phyloP scores from a whole-genome alignment of 1,140 invertebrate genomes.

The Phymastichus coffea region DNA sequence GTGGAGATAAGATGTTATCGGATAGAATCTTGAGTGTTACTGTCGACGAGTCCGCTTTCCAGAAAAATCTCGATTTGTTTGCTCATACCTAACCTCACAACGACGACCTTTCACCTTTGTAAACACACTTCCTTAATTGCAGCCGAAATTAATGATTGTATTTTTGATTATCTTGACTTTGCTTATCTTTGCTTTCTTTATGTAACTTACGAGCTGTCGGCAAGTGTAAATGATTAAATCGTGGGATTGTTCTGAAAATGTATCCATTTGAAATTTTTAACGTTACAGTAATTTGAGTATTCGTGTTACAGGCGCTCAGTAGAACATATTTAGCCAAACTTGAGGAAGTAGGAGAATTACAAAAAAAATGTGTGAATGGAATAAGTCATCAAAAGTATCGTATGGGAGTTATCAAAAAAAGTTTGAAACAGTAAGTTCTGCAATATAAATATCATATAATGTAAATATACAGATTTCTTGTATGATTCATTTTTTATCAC shows the following conservation, averaged over 20 bases:
- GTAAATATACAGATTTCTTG: not conserved
- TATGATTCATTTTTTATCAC: slow-evolving; percentile 17
- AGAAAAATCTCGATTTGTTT: not conserved
- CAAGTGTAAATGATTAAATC: no score
- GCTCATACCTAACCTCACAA: not conserved
- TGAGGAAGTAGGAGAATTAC: slow-evolving; percentile 78
- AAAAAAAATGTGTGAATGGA: slow-evolving; percentile 85
- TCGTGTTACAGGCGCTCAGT: slow-evolving; percentile 73
- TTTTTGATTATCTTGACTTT: not conserved
- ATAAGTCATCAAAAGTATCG: slow-evolving; percentile 88
- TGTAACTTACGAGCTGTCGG: no score
- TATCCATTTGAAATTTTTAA: no score
- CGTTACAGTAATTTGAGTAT: no score
- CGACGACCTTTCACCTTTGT: not conserved
- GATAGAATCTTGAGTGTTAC: not conserved
- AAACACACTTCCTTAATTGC: not conserved
- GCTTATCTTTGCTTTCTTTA: not conserved
- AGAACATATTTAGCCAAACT: slow-evolving; percentile 82
- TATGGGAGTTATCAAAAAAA: slow-evolving; percentile 76
- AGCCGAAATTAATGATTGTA: not conserved
- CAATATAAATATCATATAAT: not conserved
- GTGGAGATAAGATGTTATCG: not conserved
- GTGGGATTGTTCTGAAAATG: no score
- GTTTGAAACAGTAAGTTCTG: slow-evolving; percentile 76
- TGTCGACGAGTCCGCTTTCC: not conserved